Evolutionary conservation across 2,113 vertebrate species (phyloP), one percentile per base, ranked within the genome.

Genomic region (Cathartes aura): DNA sequence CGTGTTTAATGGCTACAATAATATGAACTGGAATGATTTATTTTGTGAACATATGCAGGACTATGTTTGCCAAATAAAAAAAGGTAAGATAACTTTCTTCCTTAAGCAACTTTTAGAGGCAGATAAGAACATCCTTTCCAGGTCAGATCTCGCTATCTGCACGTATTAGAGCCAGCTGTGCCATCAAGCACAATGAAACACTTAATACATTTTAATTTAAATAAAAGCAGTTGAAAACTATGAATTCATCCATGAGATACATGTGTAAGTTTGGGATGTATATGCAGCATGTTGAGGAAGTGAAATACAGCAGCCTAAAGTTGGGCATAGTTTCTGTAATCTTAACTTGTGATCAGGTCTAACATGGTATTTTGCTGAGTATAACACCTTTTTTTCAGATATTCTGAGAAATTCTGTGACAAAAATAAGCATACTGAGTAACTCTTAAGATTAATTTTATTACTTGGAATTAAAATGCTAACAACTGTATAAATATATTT

Each of bases 21-120:
- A 91, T 7, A 98, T 98, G 91, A 82, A 86, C 15, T 99, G 99
- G 99, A 99, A 99, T 34, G 99, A 99, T 86, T 96, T 98, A 26
- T 98, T 98, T 90, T 99, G 99, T 97, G 99, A 99, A 50, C 26
- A 40, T 42, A 98, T 98, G 81, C 97, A 98, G 42, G 87, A 99
- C 83, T 99, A 99, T 99, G 96, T 99, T 91, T 99, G 99, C 93
- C 99, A 99, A 93, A 98, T 99, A 80, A 96, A 60, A 88, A 99
- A 99, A 99, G 99, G 99, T 99, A 98, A 30, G 84, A 26, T 27
- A 26, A 66, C 16, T 82, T 84, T 22, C 42, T 59, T 67, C 40
- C 24, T 87, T 79, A 30, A 67, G 22, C 2, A 21, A 24, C 15
- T 58, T 87, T 21, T 47, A 85, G 47, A 64, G 40, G 15, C 26